Evolutionary conservation across 2,113 vertebrate genomes (phyloP).

Genomic region (Hymenochirus boettgeri): DNA sequence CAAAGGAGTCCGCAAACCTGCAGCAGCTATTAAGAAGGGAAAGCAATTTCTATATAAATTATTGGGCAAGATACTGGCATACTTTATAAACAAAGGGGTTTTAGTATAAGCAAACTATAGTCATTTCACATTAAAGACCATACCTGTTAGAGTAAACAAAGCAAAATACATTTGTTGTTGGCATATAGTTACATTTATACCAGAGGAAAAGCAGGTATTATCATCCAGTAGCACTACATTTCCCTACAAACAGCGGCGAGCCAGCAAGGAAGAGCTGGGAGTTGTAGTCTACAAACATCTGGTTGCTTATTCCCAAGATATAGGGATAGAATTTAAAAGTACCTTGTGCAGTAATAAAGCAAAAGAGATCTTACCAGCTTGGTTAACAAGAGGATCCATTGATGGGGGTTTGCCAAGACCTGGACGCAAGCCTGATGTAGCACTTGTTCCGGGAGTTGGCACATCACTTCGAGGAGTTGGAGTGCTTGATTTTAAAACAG

Average conservation of each 20-base stretch:
- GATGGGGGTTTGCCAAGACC: conserved; percentile 83
- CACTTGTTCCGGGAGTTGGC: conserved; percentile 84
- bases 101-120: background rate
- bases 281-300: no score
- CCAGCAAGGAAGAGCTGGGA: no score
- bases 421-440: conserved; percentile 82
- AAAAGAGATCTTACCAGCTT: conserved; percentile 67
- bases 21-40: conserved; percentile 58
- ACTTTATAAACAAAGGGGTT: no score
- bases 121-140: conserved; percentile 35
- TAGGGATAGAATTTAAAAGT: conserved; percentile 36
- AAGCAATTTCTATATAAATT: background rate
- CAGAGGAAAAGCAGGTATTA: conserved; percentile 43
- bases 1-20: conserved; percentile 81
- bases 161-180: conserved; percentile 23
- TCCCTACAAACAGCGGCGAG: no score
- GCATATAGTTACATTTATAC: conserved; percentile 43
- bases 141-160: conserved; percentile 44
- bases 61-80: no score
- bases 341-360: conserved; percentile 33
- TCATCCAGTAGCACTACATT: conserved; percentile 42
- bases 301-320: no score
- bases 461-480: conserved; percentile 87
- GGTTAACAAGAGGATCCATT: conserved; percentile 88
- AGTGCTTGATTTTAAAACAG: conserved; percentile 89